These are phyloP conservation scores for Condylura cristata DNA, from an alignment of 2,113 vertebrate species.

Conservation along the genomic window DNA sequence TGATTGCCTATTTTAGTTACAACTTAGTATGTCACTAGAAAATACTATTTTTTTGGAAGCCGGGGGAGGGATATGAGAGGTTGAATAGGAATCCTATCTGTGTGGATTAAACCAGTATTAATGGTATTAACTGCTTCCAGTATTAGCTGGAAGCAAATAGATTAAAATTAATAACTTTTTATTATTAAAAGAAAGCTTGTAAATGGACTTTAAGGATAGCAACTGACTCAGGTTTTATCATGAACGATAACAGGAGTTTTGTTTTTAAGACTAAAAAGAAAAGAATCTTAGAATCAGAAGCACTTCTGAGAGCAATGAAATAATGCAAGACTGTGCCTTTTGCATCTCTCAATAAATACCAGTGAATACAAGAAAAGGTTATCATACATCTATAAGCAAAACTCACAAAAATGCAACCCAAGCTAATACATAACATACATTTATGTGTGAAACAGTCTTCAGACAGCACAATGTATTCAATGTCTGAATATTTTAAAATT, in stretches of 20 bases:
- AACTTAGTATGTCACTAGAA: not conserved
- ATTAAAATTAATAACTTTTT: not conserved
- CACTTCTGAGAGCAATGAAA: slow-evolving; percentile 30
- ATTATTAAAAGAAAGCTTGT: slow-evolving; percentile 43
- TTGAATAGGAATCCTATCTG: not conserved
- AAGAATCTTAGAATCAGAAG: slow-evolving; percentile 52
- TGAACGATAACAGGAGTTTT: not conserved
- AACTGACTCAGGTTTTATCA: not conserved
- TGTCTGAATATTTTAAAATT: slow-evolving; percentile 49
- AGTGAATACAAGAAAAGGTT: not conserved
- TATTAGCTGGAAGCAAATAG: slow-evolving; percentile 13
- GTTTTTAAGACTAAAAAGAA: slow-evolving; percentile 51
- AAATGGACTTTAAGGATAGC: slow-evolving; percentile 9
- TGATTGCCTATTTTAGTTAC: slow-evolving; percentile 26
- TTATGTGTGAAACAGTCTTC: slow-evolving; percentile 62
- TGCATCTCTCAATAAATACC: not conserved
- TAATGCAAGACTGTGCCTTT: slow-evolving; percentile 28
- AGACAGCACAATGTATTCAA: slow-evolving; percentile 73
- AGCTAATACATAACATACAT: slow-evolving; percentile 52
- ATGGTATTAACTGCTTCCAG: no score
- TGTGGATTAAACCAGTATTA: slow-evolving; percentile 8
- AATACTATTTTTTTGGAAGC: not conserved
- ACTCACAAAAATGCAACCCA: slow-evolving; percentile 51
- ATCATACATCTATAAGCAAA: slow-evolving; percentile 51
- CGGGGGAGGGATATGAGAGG: not conserved